Conservation (phyloP, 2,113 vertebrate genomes). For the Podarcis muralis region DNA sequence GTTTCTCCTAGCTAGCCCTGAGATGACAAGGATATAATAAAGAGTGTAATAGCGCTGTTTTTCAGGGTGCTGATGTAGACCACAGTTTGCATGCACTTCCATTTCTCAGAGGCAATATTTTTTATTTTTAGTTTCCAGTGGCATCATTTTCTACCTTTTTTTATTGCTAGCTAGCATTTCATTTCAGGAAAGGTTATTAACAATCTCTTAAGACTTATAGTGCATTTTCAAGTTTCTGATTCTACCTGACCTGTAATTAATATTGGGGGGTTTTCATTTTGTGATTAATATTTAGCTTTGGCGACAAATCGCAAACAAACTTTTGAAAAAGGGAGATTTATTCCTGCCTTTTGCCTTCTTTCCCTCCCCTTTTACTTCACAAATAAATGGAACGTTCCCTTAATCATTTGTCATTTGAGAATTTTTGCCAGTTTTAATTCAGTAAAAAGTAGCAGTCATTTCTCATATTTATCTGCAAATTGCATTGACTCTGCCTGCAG, state of each 20-base stretch:
- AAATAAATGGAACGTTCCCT: conserved; percentile 63
- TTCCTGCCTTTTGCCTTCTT: conserved; percentile 59
- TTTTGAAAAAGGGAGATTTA: conserved; percentile 61
- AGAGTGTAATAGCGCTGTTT: not conserved
- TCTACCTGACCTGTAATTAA: conserved; percentile 62
- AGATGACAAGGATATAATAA: not conserved
- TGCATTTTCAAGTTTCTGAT: conserved; percentile 44
- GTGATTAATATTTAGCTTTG: conserved; percentile 56
- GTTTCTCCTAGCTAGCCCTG: too few relatives aligned
- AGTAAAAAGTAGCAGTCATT: conserved; percentile 75
- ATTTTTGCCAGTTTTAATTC: conserved; percentile 79
- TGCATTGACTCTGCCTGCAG: conserved; percentile 77
- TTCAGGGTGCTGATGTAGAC: not conserved
- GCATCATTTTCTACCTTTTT: not conserved
- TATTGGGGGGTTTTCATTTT: conserved; percentile 62
- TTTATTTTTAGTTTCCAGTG: not conserved
- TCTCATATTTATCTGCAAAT: conserved; percentile 82
- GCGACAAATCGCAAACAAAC: conserved; percentile 49
- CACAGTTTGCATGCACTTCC: not conserved
- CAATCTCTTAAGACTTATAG: conserved; percentile 38
- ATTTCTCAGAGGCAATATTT: not conserved
- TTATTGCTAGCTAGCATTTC: not conserved
- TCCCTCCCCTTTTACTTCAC: conserved; percentile 68
- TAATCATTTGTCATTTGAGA: conserved; percentile 76
- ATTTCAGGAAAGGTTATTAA: conserved; percentile 19